Conservation (phyloP, 1,140 invertebrate genomes). For the Bombus superbus region DNA sequence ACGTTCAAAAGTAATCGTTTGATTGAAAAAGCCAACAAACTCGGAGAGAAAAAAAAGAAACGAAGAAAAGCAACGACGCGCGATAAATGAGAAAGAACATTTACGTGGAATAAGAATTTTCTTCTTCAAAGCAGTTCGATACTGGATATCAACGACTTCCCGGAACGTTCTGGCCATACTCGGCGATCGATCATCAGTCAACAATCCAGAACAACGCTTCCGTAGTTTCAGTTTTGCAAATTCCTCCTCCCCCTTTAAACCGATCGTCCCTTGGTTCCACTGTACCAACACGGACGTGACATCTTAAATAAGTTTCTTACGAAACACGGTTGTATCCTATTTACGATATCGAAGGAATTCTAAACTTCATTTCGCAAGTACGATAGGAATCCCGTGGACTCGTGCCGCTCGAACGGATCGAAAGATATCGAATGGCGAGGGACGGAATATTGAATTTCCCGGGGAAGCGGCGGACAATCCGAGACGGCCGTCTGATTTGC, state of each 20-base stretch:
- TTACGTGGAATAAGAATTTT: too few species aligned
- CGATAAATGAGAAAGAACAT: too few species aligned
- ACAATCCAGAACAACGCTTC: not conserved
- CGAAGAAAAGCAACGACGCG: too few species aligned
- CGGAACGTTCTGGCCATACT: too few species aligned
- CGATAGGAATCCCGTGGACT: conserved; percentile 46
- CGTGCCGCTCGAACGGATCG: conserved; percentile 36
- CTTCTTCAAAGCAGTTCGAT: too few species aligned
- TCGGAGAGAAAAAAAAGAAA: not conserved
- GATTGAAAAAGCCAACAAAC: not conserved
- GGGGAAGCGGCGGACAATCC: conserved; percentile 46
- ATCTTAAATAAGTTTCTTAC: conserved; percentile 33
- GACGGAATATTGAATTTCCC: conserved; percentile 64
- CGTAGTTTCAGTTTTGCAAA: not conserved
- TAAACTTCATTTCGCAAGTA: conserved; percentile 55
- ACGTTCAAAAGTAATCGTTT: too few species aligned
- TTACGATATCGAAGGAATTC: conserved; percentile 45
- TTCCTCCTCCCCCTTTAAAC: not conserved
- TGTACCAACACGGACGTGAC: not conserved
- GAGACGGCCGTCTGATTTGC: conserved; percentile 27
- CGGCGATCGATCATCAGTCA: not conserved
- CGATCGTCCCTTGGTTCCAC: not conserved
- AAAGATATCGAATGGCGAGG: conserved; percentile 56
- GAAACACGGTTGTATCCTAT: conserved; percentile 20
- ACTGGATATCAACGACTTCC: too few species aligned